phyloP scores from a whole-genome alignment of 2,888 invertebrate species.

The Epinotia demarniana region DNA sequence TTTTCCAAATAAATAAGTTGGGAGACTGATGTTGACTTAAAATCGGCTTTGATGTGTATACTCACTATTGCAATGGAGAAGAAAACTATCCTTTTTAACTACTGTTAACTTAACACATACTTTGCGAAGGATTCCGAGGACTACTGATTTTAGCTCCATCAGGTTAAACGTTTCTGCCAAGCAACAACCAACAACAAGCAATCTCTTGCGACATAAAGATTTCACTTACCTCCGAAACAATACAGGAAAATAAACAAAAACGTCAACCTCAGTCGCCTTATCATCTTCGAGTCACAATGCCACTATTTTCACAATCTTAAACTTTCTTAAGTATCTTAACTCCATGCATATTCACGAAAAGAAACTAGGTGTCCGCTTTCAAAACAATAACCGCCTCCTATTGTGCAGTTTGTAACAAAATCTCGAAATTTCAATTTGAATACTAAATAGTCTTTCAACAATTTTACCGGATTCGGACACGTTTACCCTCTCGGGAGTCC shows the following conservation, averaged over 20 bases:
- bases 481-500: conserved; percentile 53
- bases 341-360: conserved; percentile 29
- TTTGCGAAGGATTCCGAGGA: not conserved
- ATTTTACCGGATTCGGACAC: conserved; percentile 34
- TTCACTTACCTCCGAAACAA: conserved; percentile 71
- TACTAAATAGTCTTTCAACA: conserved; percentile 32
- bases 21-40: not conserved
- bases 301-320: conserved; percentile 52
- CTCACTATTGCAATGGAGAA: no score
- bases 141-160: conserved; percentile 6
- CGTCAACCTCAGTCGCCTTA: conserved; percentile 58
- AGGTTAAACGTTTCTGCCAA: conserved; percentile 18
- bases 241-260: conserved; percentile 64
- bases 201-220: conserved; percentile 9
- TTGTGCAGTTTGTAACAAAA: conserved; percentile 17
- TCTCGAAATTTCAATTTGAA: conserved; percentile 36
- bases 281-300: conserved; percentile 59
- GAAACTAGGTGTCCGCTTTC: conserved; percentile 35
- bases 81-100: not conserved
- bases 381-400: conserved; percentile 29
- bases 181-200: conserved; percentile 23
- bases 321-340: conserved; percentile 38
- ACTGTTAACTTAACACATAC: not conserved
- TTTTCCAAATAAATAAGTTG: not conserved
- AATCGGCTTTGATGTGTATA: no score